phyloP scores from a whole-genome alignment of 2,113 vertebrate genomes.

The Mesoclemmys tuberculata region DNA sequence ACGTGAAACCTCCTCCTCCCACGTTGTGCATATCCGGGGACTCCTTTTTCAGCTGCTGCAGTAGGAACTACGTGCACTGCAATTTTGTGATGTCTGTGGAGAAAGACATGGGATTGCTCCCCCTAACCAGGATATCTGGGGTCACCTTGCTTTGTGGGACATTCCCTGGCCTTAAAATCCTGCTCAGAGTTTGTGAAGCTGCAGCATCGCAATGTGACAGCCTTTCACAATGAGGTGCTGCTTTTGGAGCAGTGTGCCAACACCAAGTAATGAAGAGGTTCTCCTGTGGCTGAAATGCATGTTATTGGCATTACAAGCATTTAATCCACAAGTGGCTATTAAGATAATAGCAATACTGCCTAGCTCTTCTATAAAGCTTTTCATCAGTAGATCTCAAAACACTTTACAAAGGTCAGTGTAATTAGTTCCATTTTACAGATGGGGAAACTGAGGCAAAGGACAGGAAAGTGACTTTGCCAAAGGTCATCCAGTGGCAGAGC shows the following conservation, averaged over 20 bases:
- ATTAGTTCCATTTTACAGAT: neutral
- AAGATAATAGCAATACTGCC: neutral
- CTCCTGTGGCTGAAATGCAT: neutral
- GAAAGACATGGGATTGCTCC: neutral
- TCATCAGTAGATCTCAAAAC: neutral
- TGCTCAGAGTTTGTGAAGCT: fast-evolving
- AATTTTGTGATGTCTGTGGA: fast-evolving
- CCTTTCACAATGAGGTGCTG: fast-evolving
- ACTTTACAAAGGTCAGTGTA: neutral
- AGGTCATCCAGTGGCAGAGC: neutral
- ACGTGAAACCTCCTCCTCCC: neutral
- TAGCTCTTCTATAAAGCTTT: fast-evolving
- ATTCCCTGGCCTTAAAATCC: neutral
- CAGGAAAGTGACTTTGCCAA: neutral
- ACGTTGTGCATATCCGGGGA: neutral
- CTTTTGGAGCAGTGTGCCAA: neutral
- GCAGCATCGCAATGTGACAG: neutral
- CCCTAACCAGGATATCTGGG: fast-evolving
- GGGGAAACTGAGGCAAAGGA: fast-evolving
- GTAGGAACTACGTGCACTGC: neutral
- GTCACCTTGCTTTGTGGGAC: neutral
- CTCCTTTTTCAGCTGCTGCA: neutral
- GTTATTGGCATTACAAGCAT: fast-evolving
- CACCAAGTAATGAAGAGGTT: neutral
- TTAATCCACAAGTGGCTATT: neutral